phyloP scores from a whole-genome alignment of 2,888 invertebrate species.

The Melanophora roralis region DNA sequence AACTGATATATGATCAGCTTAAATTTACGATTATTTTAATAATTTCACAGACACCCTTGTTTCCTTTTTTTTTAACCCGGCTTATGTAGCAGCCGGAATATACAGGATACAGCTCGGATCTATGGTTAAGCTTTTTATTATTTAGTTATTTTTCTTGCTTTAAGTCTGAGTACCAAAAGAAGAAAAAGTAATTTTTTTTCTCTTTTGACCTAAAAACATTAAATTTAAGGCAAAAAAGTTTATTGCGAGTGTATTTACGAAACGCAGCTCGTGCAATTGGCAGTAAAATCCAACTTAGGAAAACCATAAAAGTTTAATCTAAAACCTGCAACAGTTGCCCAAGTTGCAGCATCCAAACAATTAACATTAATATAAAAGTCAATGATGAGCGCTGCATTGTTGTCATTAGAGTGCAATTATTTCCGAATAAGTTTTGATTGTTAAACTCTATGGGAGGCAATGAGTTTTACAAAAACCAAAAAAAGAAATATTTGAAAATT shows the following conservation, averaged over 20 bases:
- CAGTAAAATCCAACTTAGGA: not conserved
- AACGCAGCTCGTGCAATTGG: slow-evolving; percentile 26
- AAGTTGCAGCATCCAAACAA: not conserved
- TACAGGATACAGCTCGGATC: too few species aligned
- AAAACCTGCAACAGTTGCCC: not conserved
- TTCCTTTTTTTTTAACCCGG: too few species aligned
- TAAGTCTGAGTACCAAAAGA: too few species aligned
- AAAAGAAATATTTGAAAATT: slow-evolving; percentile 26
- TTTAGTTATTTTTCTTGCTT: too few species aligned
- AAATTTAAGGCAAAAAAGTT: too few species aligned
- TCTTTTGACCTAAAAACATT: too few species aligned
- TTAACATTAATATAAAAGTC: not conserved
- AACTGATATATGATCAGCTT: slow-evolving; percentile 17
- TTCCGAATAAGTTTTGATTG: slow-evolving; percentile 36
- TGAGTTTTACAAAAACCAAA: not conserved
- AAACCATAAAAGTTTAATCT: slow-evolving; percentile 12
- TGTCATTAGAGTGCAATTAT: slow-evolving; percentile 49
- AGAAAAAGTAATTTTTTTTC: too few species aligned
- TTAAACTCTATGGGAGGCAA: not conserved
- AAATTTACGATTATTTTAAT: too few species aligned
- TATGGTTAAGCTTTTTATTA: too few species aligned
- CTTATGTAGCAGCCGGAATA: too few species aligned
- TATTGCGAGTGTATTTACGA: too few species aligned
- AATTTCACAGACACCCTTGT: not conserved
- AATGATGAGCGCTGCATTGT: slow-evolving; percentile 4